Conservation (phyloP, 1,140 invertebrate species). For the Micrasema minimum region DNA sequence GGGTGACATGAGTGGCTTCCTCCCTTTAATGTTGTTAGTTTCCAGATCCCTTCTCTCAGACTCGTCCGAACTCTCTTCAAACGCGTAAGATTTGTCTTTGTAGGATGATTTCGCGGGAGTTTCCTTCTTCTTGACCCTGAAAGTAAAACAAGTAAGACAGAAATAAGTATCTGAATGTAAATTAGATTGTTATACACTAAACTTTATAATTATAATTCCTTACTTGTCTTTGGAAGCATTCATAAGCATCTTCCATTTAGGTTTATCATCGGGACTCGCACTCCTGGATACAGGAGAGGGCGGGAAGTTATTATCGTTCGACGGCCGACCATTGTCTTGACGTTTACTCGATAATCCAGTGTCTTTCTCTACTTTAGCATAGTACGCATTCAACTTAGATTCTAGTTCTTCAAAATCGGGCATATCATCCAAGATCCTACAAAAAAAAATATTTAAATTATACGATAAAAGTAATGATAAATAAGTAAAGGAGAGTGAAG, state of each 20-base stretch:
- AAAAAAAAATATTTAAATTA: constrained; percentile 22
- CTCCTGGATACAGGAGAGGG: constrained; percentile 51
- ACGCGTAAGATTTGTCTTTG: constrained; percentile 63
- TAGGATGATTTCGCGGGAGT: constrained; percentile 58
- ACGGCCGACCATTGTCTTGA: constrained; percentile 56
- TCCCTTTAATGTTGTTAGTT: constrained; percentile 43
- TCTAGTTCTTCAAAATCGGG: constrained; percentile 81
- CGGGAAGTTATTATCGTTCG: constrained; percentile 48
- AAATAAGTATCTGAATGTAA: too few species aligned
- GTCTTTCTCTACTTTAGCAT: constrained; percentile 81
- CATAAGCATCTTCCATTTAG: constrained; percentile 71
- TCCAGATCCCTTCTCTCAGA: constrained; percentile 57
- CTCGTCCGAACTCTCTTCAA: constrained; percentile 66
- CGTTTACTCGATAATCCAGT: constrained; percentile 65
- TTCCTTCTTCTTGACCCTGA: constrained; percentile 67
- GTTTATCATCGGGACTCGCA: constrained; percentile 61
- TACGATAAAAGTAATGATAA: constrained; percentile 1
- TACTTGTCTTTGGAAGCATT: constrained; percentile 65
- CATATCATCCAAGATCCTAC: constrained; percentile 70
- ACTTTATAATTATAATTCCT: constrained; percentile 45
- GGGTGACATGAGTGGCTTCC: constrained; percentile 47
- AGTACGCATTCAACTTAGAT: constrained; percentile 81
- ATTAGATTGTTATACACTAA: background rate
- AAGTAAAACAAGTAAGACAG: constrained; percentile 17
- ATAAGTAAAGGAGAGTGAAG: too few species aligned